A percentile compares a stretch with the other conserved stretches of the same genome.
These are phyloP conservation scores for Xiphydria camelus DNA, from an alignment of 2,888 invertebrate genomes.

Conservation along the genomic window DNA sequence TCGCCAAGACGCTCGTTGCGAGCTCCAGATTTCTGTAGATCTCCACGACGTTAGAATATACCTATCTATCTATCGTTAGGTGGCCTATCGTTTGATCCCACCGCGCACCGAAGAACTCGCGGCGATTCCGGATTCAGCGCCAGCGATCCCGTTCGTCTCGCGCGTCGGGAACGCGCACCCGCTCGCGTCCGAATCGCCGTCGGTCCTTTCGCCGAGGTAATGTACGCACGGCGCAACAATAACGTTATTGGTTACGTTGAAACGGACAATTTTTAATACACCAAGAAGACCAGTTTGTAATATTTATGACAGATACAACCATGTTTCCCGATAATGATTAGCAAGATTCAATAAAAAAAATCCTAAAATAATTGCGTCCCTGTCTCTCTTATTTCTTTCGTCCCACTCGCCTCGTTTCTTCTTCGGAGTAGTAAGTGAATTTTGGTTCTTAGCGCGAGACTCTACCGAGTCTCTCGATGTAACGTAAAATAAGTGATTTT, in stretches of 20 bases:
- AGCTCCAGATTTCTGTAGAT: conserved; percentile 22
- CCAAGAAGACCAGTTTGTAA: conserved; percentile 44
- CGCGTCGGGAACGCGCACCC: neutral
- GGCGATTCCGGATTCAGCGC: conserved; percentile 18
- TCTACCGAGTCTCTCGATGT: too few species aligned
- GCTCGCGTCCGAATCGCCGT: neutral
- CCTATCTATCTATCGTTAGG: conserved; percentile 34
- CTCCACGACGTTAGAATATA: conserved; percentile 16
- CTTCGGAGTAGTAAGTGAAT: too few species aligned
- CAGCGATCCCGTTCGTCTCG: too few species aligned
- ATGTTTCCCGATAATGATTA: conserved; percentile 41
- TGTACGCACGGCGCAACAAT: conserved; percentile 19
- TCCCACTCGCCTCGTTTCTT: too few species aligned
- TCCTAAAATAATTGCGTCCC: neutral
- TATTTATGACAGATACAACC: conserved; percentile 35
- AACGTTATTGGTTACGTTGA: conserved; percentile 33
- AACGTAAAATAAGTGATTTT: too few species aligned
- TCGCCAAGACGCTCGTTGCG: too few species aligned
- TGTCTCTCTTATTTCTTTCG: too few species aligned
- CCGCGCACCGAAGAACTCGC: conserved; percentile 24
- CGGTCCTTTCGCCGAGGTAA: conserved; percentile 3
- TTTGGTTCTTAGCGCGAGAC: too few species aligned
- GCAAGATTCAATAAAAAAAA: conserved; percentile 38
- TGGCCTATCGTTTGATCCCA: conserved; percentile 34
- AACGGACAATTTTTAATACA: conserved; percentile 41